Conservation (phyloP, 2,113 vertebrate genomes). For the Tetraodon nigroviridis region DNA sequence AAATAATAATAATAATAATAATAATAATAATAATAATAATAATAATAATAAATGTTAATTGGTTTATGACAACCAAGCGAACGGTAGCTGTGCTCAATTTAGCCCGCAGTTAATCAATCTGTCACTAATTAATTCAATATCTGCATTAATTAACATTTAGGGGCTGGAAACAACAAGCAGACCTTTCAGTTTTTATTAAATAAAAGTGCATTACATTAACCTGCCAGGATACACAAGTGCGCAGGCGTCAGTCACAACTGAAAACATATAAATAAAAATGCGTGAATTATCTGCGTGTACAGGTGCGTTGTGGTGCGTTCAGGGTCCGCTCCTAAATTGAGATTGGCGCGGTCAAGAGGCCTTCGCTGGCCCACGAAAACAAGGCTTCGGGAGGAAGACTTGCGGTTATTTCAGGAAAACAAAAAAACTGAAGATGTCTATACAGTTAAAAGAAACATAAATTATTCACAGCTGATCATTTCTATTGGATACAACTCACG, state of each 20-base stretch:
- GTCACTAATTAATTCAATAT: background rate
- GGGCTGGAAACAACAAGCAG: slow-evolving; percentile 42
- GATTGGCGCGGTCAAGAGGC: slow-evolving; percentile 12
- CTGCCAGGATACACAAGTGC: slow-evolving; percentile 78
- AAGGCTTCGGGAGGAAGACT: background rate
- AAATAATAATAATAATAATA: background rate
- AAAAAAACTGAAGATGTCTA: slow-evolving; percentile 2
- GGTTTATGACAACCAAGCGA: background rate
- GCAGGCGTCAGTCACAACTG: slow-evolving; percentile 83
- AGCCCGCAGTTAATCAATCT: background rate
- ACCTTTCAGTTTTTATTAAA: slow-evolving; percentile 82
- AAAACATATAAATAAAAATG: slow-evolving; percentile 50
- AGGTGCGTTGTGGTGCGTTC: slow-evolving; percentile 65
- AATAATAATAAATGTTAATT: background rate
- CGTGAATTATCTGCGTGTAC: slow-evolving; percentile 9
- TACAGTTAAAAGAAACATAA: slow-evolving; percentile 71
- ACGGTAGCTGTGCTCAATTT: background rate
- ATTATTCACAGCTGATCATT: slow-evolving; percentile 86
- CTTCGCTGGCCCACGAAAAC: slow-evolving; percentile 21
- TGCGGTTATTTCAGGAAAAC: background rate
- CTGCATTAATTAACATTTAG: background rate
- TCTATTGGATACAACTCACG: slow-evolving; percentile 81
- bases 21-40: slow-evolving; percentile 3
- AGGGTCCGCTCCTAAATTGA: slow-evolving; percentile 3
- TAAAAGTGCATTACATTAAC: slow-evolving; percentile 95